Base-by-base conservation (phyloP, 2,113 vertebrate species). In the Vidua macroura region DNA sequence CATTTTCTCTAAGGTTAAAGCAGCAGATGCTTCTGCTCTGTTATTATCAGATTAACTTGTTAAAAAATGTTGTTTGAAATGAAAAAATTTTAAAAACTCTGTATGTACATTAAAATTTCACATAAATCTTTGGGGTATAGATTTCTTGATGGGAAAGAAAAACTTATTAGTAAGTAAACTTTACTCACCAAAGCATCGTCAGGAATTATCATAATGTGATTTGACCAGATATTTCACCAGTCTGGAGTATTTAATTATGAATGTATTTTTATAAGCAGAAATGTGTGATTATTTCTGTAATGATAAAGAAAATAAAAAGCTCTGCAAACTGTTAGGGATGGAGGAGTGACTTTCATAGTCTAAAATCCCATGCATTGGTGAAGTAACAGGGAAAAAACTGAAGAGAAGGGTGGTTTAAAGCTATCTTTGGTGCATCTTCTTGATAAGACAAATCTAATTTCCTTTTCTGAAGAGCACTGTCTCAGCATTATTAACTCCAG, bases 361-460 rank as follows among this genome's bases (percentile, higher is more conserved):
- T 66, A 63, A 74, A 51, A 73, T 52, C 33, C 48, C 35, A 33
- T 63, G 37, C 13, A 35, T 18, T 88, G 35, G 33, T 85, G 59
- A 78, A 85, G 55, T 83, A 75, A 80, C 27, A 67, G 27, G 60
- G 64, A 17, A 83, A 83, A 63, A 91, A 70, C 55, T 67, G 68
- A 73, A 88, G 51, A 83, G 63, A 69, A 76, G 21, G 6, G 18
- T 60, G 16, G 20, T 83, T 91, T 88, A 67, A 63, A 77, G 63
- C 56, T 87, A 44, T 83, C 82, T 92, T 93, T 56, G 81, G 79
- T 77, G 48, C 79, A 77, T 94, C 75, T 86, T 90, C 55, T 74
- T 88, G 93, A 92, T 90, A 95, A 88, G 56, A 74, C 79, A 92
- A 96, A 96, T 90, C 55, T 93, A 93, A 96, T 95, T 96, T 96